Base-by-base conservation (phyloP, 2,888 invertebrate genomes). In the Eupeodes luniger region DNA sequence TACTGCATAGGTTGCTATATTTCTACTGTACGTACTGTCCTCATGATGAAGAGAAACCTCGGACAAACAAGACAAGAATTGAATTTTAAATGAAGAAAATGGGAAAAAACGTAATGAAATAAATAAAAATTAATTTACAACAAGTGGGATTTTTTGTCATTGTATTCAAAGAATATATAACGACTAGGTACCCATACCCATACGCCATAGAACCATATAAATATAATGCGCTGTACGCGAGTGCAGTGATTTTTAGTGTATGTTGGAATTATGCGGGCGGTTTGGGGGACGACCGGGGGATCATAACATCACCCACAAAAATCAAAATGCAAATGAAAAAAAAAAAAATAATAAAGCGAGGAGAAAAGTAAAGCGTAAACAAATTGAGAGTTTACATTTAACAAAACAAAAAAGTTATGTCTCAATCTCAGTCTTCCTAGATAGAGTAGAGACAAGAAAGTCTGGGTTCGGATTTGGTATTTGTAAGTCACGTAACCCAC, bases 111-210 rank as follows among this genome's bases (percentile, higher is more conserved):
- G 47, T 47, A 59, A 72, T 44, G 14, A 70, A 72, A 70, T 40
- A 70, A 70, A 72, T 47, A 47, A 72, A 44, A 72, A 72, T 59
- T 59, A 47, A 57, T 44, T 57, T 72, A 72, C 59, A 57, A 59
- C 72, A 72, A 72, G 57, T 47, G 59, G 72, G 72, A 59, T 59
- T 72, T 27, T 66, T 59, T 59, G 51, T 69, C 51, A 69, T 69
- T 19, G 47, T 66, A 19, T 66, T 47, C 5, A 19, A 11, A 47
- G 47, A 64, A 14, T 64, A 19, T 12, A 49, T 6, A 27, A 27
- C 27, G 27, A 27, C 27, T 27, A 27, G 27, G 5, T 16, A n/a
- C n/a, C 11, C 9, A n/a, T 7, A 40, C 40, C 6, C 9, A 40
- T 40, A 9, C 1, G 9, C 40, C 27, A 27, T 27, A 3, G 0